Percentiles rank a stretch among this genome's conserved stretches.
phyloP scores from a whole-genome alignment of 1,140 invertebrate species.

The Pachyrhynchus sulphureomaculatus region DNA sequence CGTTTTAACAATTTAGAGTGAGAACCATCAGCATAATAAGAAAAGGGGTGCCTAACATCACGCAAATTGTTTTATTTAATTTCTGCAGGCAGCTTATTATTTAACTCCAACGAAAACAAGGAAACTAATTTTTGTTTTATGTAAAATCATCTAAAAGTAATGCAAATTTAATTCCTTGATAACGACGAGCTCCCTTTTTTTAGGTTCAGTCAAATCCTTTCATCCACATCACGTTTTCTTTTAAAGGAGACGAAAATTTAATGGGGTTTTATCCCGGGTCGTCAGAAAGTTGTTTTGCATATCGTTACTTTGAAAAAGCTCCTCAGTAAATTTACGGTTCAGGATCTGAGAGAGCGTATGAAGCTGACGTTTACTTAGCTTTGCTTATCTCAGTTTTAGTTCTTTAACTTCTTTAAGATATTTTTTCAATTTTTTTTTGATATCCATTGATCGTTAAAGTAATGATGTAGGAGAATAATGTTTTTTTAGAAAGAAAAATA shows the following conservation, averaged over 20 bases:
- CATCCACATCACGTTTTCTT: conserved; percentile 23
- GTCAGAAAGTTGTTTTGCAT: conserved; percentile 20
- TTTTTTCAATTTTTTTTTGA: not conserved
- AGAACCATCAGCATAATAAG: no score
- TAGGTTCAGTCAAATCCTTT: conserved; percentile 17
- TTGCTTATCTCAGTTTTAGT: not conserved
- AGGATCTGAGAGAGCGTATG: conserved; percentile 1
- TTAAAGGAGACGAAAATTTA: conserved; percentile 24
- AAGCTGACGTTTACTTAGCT: conserved; percentile 1
- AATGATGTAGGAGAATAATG: no score
- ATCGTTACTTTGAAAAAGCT: conserved; percentile 17
- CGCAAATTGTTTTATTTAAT: no score
- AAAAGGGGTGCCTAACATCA: no score
- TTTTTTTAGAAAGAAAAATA: no score
- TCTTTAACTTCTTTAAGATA: not conserved
- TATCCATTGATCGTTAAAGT: no score
- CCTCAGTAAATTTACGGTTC: conserved; percentile 7
- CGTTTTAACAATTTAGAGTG: no score
- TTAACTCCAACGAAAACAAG: not conserved
- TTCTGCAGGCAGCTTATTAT: no score
- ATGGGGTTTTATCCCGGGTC: conserved; percentile 14
- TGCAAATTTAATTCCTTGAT: conserved; percentile 19
- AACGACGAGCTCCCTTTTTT: conserved; percentile 13
- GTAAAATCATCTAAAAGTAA: conserved; percentile 12
- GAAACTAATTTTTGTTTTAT: conserved; percentile 17